phyloP scores from a whole-genome alignment of 1,140 invertebrate genomes.

The Heliconius hewitsoni region DNA sequence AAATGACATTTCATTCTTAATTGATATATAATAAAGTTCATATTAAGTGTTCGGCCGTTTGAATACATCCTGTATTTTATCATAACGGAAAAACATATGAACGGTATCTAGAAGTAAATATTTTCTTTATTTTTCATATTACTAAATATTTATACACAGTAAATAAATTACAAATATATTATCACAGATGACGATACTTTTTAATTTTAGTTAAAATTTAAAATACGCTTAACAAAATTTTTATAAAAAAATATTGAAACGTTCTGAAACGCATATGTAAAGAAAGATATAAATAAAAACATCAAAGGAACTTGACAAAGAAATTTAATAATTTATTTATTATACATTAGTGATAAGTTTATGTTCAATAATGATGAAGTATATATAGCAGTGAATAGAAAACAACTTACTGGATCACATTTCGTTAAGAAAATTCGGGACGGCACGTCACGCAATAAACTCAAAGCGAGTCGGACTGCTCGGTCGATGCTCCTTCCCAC shows the following conservation, averaged over 20 bases:
- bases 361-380: neutral
- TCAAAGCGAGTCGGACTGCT: constrained; percentile 48
- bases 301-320: neutral
- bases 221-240: neutral
- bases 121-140: too few species aligned
- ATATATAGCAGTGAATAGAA: neutral
- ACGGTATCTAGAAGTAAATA: too few species aligned
- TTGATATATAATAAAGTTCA: neutral
- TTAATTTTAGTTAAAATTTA: too few species aligned
- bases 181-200: too few species aligned
- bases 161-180: too few species aligned
- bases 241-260: neutral
- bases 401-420: constrained; percentile 47
- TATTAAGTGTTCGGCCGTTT: neutral
- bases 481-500: constrained; percentile 63
- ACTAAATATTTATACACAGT: too few species aligned
- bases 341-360: neutral
- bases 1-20: neutral
- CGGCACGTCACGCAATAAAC: constrained; percentile 54
- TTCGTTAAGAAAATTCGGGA: constrained; percentile 41
- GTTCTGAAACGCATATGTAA: neutral
- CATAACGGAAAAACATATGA: too few species aligned
- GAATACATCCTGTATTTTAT: too few species aligned
- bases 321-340: neutral
- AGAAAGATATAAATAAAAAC: neutral